Percentiles rank a stretch among this genome's conserved stretches.
phyloP scores from a whole-genome alignment of 37 sponge, comb jelly and placozoan genomes.

The Mnemiopsis leidyi region DNA sequence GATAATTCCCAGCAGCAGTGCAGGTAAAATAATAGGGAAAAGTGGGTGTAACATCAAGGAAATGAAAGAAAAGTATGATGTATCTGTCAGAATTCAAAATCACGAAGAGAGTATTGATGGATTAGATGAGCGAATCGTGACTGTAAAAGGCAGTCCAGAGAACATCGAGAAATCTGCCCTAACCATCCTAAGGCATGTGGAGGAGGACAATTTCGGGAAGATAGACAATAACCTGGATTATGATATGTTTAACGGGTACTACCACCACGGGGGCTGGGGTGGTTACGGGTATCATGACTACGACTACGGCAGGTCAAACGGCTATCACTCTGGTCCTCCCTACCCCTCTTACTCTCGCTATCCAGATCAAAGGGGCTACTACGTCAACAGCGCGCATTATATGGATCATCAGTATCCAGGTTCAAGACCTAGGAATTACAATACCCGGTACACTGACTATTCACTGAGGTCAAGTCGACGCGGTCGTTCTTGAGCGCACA shows the following conservation, averaged over 20 bases:
- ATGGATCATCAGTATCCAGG: conserved; percentile 27
- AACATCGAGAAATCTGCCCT: conserved; percentile 43
- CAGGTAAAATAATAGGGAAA: conserved; percentile 62
- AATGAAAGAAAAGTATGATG: conserved; percentile 59
- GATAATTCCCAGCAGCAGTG: conserved; percentile 63
- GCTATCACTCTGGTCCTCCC: background rate
- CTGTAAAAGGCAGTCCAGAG: conserved; percentile 58
- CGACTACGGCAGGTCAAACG: conserved; percentile 45
- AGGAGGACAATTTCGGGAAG: conserved; percentile 58
- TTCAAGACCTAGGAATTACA: conserved; percentile 32
- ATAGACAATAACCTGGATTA: conserved; percentile 64
- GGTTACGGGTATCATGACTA: conserved; percentile 53
- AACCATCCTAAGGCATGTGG: conserved; percentile 41
- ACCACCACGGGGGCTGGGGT: conserved; percentile 41
- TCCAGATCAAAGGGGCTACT: conserved; percentile 25
- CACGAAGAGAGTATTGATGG: conserved; percentile 62
- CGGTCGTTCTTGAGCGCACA: conserved; percentile 51
- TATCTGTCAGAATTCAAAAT: conserved; percentile 50
- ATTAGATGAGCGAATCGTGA: conserved; percentile 50
- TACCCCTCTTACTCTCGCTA: conserved; percentile 44
- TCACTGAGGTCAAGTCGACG: conserved; percentile 53
- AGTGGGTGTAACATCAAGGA: conserved; percentile 65
- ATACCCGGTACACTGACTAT: conserved; percentile 11
- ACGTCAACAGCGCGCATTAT: background rate
- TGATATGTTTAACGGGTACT: conserved; percentile 63